Evolutionary conservation across 2,113 vertebrate species (phyloP).

Genomic region (Nyctibius bracteatus): DNA sequence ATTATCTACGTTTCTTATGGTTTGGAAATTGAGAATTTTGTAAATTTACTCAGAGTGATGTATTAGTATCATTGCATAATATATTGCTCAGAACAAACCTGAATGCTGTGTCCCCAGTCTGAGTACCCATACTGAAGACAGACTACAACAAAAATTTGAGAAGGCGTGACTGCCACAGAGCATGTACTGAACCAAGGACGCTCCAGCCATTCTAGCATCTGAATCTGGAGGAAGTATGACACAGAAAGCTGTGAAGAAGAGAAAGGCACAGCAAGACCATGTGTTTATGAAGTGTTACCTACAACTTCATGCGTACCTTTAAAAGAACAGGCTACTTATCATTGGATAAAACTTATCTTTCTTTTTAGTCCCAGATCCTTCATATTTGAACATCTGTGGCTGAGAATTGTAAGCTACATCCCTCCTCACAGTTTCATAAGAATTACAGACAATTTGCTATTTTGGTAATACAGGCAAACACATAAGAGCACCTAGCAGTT

Average conservation of each 20-base stretch:
- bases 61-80: neutral
- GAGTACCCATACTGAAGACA: neutral
- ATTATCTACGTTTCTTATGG: neutral
- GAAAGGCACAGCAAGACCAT: neutral
- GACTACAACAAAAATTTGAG: neutral
- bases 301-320: neutral
- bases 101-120: neutral
- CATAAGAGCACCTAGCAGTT: neutral
- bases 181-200: neutral
- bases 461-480: neutral
- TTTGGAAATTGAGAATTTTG: neutral
- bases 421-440: neutral
- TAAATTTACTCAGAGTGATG: neutral
- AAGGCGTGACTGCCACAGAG: neutral
- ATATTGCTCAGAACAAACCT: neutral
- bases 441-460: neutral
- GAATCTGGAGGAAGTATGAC: neutral
- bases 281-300: neutral
- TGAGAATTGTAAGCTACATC: neutral
- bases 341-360: neutral
- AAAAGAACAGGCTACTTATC: neutral
- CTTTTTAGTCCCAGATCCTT: neutral
- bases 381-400: neutral
- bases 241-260: neutral
- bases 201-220: neutral